Base-by-base conservation (phyloP, 2,113 vertebrate genomes). In the Vidua chalybeata region DNA sequence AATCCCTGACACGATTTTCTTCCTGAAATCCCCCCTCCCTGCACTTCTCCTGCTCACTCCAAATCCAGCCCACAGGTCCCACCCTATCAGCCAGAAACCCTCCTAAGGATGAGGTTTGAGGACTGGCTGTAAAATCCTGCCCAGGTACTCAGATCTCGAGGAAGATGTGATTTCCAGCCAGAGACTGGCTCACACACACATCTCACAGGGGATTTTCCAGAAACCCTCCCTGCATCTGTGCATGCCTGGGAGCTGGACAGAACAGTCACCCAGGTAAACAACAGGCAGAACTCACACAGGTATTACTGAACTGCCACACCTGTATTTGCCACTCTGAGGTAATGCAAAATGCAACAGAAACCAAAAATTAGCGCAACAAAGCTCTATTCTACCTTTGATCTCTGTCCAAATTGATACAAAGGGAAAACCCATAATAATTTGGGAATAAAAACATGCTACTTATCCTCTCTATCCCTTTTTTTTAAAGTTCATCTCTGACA, bases 1-100 rank as follows among this genome's bases (percentile, higher is more conserved):
- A 72, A 68, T 11, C 43, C 67, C 28, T 0, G 10, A 20, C 2
- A 15, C 0, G 0, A 23, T 72, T 68, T 61, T 21, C 46, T 26
- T n/a, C 58, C 52, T 3, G 8, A 77, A 80, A 84, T 21, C 56
- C 63, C 48, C 13, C 51, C 41, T 30, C 33, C 43, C 84, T 54
- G 30, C 48, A 30, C 30, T 15, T 4, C 28, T 35, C 35, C 35
- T 18, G 48, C 39, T 89, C 3, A 0, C 51, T 66, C 39, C 0
- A 0, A 33, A 48, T 7, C 37, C 23, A 48, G 33, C 26, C 30
- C 43, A 14, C 10, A 23, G 27, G 45, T 31, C 17, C 55, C 69
- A 27, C 8, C 2, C 0, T 5, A 48, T 28, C 49, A 18, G 24
- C 43, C 54, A 68, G 62, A 13, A 13, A 11, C 19, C 11, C 17